Base-by-base conservation (phyloP, 2,888 invertebrate genomes). In the Synanthedon vespiformis region DNA sequence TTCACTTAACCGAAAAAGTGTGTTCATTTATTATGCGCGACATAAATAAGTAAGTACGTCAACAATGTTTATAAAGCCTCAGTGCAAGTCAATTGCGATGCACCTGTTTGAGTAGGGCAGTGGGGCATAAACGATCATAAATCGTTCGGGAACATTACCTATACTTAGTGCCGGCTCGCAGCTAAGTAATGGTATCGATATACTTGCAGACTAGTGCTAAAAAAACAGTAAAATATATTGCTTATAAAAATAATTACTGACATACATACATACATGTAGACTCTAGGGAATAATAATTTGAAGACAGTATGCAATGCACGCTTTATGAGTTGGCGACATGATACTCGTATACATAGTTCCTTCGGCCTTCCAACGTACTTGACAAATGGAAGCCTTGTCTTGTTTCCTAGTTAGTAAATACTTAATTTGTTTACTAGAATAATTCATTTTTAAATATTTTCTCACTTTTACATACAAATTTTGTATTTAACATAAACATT, bases 11-110 rank as follows among this genome's bases (percentile, higher is more conserved):
- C 64, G 54, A 67, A 69, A 67, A 58, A 61, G 55, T 52, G 47
- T 65, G 65, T 72, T 77, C 73, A 75, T 75, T 75, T 57, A 55
- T 64, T 64, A 77, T 78, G 74, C 80, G 61, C 54, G 63, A 61
- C 72, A 68, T 74, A 71, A 59, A 67, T 63, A 61, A 67, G 61
- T 60, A 61, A 4, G 22, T 22, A 22, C 22, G 50, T 13, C 12
- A 12, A 6, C n/a, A 14, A 13, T 44, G 44, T 44, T 44, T 44
- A 44, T 44, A 44, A 44, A 12, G 44, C 44, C 44, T 13, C 34
- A 44, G 2, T 44, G 44, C 13, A 44, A 44, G 44, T 44, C 44
- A 1, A 48, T 48, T 48, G 16, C 48, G 22, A 48, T 48, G 22
- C 18, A 48, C 48, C 48, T 44, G 44, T 44, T 11, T 57, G 49